These are phyloP conservation scores for Boloria selene DNA, from an alignment of 2,888 invertebrate species.

Conservation along the genomic window DNA sequence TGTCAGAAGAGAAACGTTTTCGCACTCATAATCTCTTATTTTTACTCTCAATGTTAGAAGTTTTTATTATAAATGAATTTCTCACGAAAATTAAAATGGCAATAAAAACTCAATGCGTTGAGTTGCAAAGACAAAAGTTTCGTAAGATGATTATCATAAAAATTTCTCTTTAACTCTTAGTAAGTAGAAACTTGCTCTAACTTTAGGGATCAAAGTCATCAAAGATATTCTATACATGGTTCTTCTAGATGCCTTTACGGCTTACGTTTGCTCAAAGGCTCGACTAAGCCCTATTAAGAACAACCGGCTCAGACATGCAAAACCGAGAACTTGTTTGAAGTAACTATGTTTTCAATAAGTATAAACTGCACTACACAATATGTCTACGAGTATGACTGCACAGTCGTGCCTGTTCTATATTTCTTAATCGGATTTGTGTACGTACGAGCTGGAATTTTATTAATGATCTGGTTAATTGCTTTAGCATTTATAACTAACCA, in stretches of 20 bases:
- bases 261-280: slow-evolving; percentile 38
- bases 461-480: slow-evolving; percentile 16
- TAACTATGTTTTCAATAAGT: slow-evolving; percentile 52
- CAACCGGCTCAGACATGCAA: slow-evolving; percentile 49
- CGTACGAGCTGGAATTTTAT: slow-evolving; percentile 11
- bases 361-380: not conserved
- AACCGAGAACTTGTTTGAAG: slow-evolving; percentile 46
- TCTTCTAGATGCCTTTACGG: slow-evolving; percentile 35
- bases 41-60: not conserved
- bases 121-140: slow-evolving; percentile 1
- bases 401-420: slow-evolving; percentile 22
- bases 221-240: slow-evolving; percentile 20
- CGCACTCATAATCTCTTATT: slow-evolving; percentile 16
- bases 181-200: slow-evolving; percentile 16
- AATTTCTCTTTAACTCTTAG: slow-evolving; percentile 9
- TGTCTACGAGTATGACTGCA: slow-evolving; percentile 39
- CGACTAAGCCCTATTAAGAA: slow-evolving; percentile 58
- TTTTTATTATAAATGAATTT: not conserved
- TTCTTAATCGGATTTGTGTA: slow-evolving; percentile 34
- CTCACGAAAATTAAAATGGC: slow-evolving; percentile 2
- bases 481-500: slow-evolving; percentile 1
- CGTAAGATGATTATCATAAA: not conserved
- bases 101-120: slow-evolving; percentile 6
- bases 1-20: slow-evolving; percentile 24
- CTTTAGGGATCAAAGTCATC: slow-evolving; percentile 25